Conservation (phyloP, 35 echinoderm and acorn worm species). For the Nesometra sesokonis region DNA sequence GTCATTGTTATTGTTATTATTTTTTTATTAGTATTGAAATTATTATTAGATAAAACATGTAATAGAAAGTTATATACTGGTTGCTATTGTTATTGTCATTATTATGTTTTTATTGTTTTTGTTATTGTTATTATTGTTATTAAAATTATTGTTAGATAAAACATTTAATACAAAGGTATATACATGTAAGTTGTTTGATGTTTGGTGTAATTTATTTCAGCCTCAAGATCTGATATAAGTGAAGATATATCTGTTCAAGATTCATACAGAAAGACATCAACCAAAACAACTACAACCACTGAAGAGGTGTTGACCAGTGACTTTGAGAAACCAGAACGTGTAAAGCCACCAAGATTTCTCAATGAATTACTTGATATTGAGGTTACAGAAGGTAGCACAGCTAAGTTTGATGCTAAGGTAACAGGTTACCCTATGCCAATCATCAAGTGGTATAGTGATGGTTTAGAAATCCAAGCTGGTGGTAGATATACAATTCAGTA, state of each 20-base stretch:
- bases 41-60: too few species aligned
- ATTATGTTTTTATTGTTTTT: too few species aligned
- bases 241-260: not conserved
- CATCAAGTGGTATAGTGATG: constrained; percentile 85
- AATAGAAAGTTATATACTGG: too few species aligned
- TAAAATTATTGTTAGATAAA: too few species aligned
- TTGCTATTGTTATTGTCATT: too few species aligned
- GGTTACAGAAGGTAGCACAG: constrained; percentile 78
- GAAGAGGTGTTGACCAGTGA: constrained; percentile 63
- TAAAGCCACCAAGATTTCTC: constrained; percentile 55
- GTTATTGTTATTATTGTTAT: too few species aligned
- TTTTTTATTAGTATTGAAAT: too few species aligned
- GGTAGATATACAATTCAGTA: constrained; percentile 78
- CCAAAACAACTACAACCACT: constrained; percentile 86
- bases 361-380: constrained; percentile 98
- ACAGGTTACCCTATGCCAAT: constrained; percentile 63
- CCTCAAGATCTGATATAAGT: not conserved
- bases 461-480: constrained; percentile 77
- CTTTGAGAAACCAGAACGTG: constrained; percentile 43
- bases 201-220: not conserved
- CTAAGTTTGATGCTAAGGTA: constrained; percentile 81
- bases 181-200: too few species aligned
- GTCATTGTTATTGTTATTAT: too few species aligned
- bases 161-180: too few species aligned
- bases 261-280: not conserved